phyloP scores from a whole-genome alignment of 2,888 invertebrate genomes.

The Anoncus sp. region DNA sequence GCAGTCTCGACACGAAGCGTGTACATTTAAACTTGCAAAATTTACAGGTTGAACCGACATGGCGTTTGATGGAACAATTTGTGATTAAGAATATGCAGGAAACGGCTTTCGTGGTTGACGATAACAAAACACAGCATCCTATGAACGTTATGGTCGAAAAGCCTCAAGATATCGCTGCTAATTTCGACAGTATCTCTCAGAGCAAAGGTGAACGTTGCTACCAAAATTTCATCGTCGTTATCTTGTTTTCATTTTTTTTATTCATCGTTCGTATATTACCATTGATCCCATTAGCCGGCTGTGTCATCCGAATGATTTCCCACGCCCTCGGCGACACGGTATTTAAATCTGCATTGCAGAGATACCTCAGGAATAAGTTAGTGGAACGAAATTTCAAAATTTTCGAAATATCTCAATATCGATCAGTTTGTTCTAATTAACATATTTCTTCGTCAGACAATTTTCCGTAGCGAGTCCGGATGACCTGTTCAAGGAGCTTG shows the following conservation, averaged over 20 bases:
- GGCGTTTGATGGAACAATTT: constrained; percentile 85
- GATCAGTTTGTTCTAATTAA: constrained; percentile 79
- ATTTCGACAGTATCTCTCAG: constrained; percentile 87
- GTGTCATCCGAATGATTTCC: constrained; percentile 85
- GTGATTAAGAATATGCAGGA: constrained; percentile 83
- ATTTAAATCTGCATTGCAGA: constrained; percentile 82
- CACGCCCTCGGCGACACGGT: constrained; percentile 82
- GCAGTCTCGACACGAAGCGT: not conserved
- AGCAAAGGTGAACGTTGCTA: constrained; percentile 84
- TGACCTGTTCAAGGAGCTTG: constrained; percentile 82
- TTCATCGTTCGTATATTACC: not conserved
- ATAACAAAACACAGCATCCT: constrained; percentile 83
- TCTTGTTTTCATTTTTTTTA: not conserved
- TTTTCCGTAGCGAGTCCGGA: constrained; percentile 82
- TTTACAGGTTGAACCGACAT: constrained; percentile 57
- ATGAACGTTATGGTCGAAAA: constrained; percentile 84
- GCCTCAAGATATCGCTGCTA: constrained; percentile 83
- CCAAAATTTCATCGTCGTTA: not conserved
- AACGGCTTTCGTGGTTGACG: constrained; percentile 81
- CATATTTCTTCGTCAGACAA: constrained; percentile 52
- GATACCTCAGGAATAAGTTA: constrained; percentile 71
- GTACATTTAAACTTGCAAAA: not conserved
- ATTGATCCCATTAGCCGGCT: constrained; percentile 80
- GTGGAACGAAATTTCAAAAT: constrained; percentile 72
- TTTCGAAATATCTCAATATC: constrained; percentile 75